Evolutionary conservation across 2,888 invertebrate genomes (phyloP).

Genomic region (Nephrotoma guestfalica): DNA sequence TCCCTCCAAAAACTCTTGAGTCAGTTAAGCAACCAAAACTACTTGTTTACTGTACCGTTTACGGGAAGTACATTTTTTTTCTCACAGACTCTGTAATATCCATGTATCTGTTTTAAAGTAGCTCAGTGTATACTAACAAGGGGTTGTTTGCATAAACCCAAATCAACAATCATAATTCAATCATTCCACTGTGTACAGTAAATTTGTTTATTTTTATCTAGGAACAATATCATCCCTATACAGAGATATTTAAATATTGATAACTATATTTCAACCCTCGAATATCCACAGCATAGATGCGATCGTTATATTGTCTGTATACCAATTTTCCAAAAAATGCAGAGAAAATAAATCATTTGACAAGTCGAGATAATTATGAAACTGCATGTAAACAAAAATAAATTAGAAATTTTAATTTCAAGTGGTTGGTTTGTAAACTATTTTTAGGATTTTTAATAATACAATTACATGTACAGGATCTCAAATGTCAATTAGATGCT

Average conservation of each 20-base stretch:
- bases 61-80: background rate
- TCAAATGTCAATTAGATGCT: background rate
- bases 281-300: background rate
- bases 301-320: background rate
- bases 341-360: background rate
- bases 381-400: background rate
- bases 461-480: background rate
- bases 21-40: background rate
- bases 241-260: background rate
- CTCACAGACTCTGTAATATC: background rate
- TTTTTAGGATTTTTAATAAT: background rate
- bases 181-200: background rate
- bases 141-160: background rate
- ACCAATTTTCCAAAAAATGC: background rate
- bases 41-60: background rate
- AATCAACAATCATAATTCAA: background rate
- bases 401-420: background rate
- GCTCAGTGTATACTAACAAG: background rate
- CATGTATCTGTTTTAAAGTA: background rate
- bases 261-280: background rate
- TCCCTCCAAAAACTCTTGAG: background rate
- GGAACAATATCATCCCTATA: background rate
- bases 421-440: background rate
- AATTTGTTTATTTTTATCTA: background rate
- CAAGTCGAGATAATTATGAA: background rate